These are phyloP conservation scores for Phylloscopus trochilus DNA, from an alignment of 2,113 vertebrate genomes.

Conservation along the genomic window DNA sequence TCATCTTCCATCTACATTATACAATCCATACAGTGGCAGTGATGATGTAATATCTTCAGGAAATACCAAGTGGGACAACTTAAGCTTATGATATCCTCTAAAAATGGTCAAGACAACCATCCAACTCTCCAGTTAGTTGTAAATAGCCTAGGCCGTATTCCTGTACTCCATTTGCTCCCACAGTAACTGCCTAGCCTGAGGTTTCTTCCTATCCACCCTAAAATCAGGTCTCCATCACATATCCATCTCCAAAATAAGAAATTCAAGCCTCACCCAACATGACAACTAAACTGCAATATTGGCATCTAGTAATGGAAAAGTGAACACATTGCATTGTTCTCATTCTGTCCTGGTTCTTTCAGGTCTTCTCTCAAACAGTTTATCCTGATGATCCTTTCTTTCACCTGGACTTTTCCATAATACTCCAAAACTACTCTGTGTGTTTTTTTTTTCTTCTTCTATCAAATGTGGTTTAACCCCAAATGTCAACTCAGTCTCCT, in stretches of 20 bases:
- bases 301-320: neutral
- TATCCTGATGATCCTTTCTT: neutral
- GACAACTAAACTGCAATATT: neutral
- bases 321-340: neutral
- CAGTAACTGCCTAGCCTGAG: neutral
- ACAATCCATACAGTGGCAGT: neutral
- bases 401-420: neutral
- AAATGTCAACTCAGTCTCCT: accelerated
- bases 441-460: accelerated
- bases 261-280: neutral
- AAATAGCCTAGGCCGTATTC: neutral
- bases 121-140: neutral
- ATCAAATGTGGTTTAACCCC: neutral
- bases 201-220: neutral
- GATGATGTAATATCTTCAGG: neutral
- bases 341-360: neutral
- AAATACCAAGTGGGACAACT: neutral
- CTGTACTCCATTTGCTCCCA: neutral
- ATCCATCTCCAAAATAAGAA: neutral
- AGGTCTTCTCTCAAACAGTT: neutral
- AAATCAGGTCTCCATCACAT: neutral
- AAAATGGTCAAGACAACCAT: neutral
- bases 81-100: neutral
- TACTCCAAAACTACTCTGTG: neutral
- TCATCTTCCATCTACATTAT: neutral